Base-by-base conservation (phyloP, 2,888 invertebrate species). In the Ophioninae sp. region DNA sequence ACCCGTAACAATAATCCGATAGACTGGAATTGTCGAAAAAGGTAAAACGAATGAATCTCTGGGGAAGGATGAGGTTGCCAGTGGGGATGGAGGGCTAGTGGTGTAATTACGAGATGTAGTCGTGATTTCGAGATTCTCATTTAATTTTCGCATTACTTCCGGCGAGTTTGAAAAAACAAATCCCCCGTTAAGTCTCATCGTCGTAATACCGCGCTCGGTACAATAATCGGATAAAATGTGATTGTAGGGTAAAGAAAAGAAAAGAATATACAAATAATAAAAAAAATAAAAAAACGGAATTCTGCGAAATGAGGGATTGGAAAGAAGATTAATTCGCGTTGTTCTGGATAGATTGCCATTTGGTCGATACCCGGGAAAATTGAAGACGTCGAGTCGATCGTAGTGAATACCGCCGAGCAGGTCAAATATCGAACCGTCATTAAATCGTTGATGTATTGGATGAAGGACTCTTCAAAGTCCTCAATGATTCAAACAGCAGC, bases 311-410 rank as follows among this genome's bases (percentile, higher is more conserved):
- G n/a, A 21, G 1, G 6, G 17, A 39, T 59, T 8, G 13, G 8
- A 21, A 70, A 67, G 59, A 62, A n/a, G 44, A 59, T 65, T 44
- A 41, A 74, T 78, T 78, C 67, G 10, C 50, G 13, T 57, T n/a
- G 74, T 21, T 37, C 21, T 8, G 23, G 56, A 59, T 95, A 96
- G 94, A 92, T 97, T 8, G 93, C 95, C 21, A 88, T 96, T 64
- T 96, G 96, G 96, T 96, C 96, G 90, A 93, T 96, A 80, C 94
- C 94, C 41, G 94, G 95, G 77, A 95, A 95, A 86, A 93, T 96
- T 37, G 94, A 95, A 85, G 94, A 94, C 85, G 94, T 95, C 0
- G 96, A 96, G 88, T 93, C 93, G 61, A 93, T 95, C 70, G 94
- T 95, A 89, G 94, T 95, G 13, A 89, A 96, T 20, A 95, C 95